These are phyloP conservation scores for Hippocampus comes DNA, from an alignment of 2,113 vertebrate genomes.

Conservation along the genomic window DNA sequence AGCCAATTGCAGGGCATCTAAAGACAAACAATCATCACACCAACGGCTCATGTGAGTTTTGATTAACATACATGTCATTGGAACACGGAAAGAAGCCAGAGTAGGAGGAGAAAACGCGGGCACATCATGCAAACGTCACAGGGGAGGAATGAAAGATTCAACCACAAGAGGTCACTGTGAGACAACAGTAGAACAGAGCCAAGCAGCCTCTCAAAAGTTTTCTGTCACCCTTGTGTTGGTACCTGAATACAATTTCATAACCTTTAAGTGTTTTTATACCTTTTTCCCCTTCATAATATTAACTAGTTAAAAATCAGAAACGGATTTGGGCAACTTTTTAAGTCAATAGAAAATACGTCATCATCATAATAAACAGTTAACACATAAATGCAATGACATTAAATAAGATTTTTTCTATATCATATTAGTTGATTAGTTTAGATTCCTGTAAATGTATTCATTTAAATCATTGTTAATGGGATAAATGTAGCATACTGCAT, in stretches of 20 bases:
- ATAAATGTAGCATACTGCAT: background rate
- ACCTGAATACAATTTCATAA: background rate
- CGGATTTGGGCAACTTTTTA: background rate
- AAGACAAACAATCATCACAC: background rate
- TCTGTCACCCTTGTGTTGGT: background rate
- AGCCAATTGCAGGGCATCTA: background rate
- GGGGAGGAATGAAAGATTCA: background rate
- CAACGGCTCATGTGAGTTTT: background rate
- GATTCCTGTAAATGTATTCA: too few species aligned
- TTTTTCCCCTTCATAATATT: background rate
- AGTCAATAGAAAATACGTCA: background rate
- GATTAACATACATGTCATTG: background rate
- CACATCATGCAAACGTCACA: background rate
- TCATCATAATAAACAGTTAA: background rate
- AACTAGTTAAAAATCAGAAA: background rate
- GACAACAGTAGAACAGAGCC: slow-evolving; percentile 9
- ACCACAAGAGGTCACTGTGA: slow-evolving; percentile 65
- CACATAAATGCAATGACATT: too few species aligned
- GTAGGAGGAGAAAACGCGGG: background rate
- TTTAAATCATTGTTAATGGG: too few species aligned
- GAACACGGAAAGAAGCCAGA: background rate
- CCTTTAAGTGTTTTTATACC: background rate
- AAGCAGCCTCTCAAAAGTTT: background rate
- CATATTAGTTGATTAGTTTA: too few species aligned
- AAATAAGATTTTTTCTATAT: too few species aligned